These are phyloP conservation scores for Fundulus diaphanus DNA, from an alignment of 2,797 vertebrate species.

Conservation along the genomic window DNA sequence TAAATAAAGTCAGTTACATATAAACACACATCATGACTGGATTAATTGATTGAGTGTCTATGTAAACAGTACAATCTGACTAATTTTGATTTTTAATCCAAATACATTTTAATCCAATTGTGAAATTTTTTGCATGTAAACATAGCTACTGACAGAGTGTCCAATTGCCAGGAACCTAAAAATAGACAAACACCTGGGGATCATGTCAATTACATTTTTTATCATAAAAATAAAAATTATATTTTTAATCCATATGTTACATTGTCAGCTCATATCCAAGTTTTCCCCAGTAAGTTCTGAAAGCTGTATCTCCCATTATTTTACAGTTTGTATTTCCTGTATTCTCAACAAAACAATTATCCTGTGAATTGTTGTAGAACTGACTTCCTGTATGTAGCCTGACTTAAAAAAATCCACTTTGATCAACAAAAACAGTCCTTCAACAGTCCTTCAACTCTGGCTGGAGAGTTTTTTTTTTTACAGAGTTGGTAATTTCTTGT, in stretches of 20 bases:
- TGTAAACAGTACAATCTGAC: no score
- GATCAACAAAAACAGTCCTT: background rate
- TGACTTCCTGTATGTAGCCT: background rate
- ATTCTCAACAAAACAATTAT: background rate
- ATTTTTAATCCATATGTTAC: background rate
- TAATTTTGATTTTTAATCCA: no score
- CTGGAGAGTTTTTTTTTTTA: constrained; percentile 3
- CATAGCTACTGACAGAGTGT: no score
- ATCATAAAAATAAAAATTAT: background rate
- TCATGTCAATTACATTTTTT: background rate
- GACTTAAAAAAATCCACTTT: constrained; percentile 2
- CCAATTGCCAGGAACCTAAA: no score
- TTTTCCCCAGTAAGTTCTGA: background rate
- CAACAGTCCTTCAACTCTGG: background rate
- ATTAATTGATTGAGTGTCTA: no score
- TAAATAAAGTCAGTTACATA: no score
- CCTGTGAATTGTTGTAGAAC: background rate
- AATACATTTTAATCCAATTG: no score
- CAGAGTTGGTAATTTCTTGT: constrained; percentile 17
- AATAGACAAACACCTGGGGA: no score
- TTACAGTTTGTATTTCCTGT: background rate
- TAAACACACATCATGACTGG: no score
- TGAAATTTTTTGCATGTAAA: no score
- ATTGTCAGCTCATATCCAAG: background rate
- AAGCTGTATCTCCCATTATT: no score